These are phyloP conservation scores for Pandemis cinnamomeana DNA, from an alignment of 2,888 invertebrate genomes.

Conservation along the genomic window DNA sequence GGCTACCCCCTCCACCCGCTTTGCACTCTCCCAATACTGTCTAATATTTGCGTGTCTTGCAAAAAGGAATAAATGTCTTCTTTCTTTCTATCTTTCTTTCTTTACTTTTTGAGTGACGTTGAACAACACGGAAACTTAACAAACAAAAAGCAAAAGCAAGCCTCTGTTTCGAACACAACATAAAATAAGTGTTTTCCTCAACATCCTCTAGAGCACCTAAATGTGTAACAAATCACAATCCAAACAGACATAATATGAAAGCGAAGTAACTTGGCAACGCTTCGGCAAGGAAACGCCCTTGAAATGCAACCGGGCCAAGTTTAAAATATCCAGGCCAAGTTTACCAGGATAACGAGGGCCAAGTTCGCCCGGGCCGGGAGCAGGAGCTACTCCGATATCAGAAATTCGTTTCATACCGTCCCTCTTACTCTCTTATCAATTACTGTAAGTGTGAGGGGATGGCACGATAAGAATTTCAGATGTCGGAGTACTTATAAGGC, in stretches of 20 bases:
- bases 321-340: slow-evolving; percentile 20
- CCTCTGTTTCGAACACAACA: not conserved
- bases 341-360: slow-evolving; percentile 30
- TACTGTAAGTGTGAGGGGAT: slow-evolving; percentile 1
- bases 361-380: slow-evolving; percentile 4
- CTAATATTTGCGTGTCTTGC: too few relatives aligned
- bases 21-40: too few relatives aligned
- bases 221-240: not conserved
- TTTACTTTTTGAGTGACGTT: not conserved
- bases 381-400: not conserved
- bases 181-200: not conserved
- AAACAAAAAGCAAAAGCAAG: not conserved
- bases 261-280: slow-evolving; percentile 8
- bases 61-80: too few relatives aligned
- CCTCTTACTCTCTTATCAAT: too few relatives aligned
- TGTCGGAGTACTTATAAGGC: too few relatives aligned
- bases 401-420: too few relatives aligned
- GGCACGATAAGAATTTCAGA: too few relatives aligned
- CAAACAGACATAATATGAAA: not conserved
- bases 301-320: slow-evolving; percentile 30
- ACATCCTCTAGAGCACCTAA: not conserved
- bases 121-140: not conserved
- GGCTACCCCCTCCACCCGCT: too few relatives aligned
- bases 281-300: slow-evolving; percentile 15
- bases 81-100: too few relatives aligned